A percentile compares a stretch with the other conserved stretches of the same genome.
These are phyloP conservation scores for Odiellus spinosus DNA, from an alignment of 2,888 invertebrate genomes.

Conservation along the genomic window DNA sequence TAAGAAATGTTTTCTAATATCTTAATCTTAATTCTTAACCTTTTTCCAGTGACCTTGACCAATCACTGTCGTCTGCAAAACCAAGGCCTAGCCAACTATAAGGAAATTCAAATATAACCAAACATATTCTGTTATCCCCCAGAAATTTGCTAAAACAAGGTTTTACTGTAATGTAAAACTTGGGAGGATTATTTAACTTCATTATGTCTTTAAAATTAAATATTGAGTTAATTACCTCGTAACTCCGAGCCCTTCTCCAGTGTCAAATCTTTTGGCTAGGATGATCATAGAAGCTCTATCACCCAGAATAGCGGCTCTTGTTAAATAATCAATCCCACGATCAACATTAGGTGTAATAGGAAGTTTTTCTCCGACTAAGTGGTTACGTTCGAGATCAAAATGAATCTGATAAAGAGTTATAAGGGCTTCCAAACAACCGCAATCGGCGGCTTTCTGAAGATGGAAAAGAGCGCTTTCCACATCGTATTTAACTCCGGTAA, in stretches of 20 bases:
- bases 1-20: too few relatives aligned
- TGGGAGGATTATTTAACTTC: too few relatives aligned
- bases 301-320: constrained; percentile 35
- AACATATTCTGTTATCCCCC: too few relatives aligned
- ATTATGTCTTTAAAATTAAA: too few relatives aligned
- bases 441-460: constrained; percentile 36
- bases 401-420: constrained; percentile 35
- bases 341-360: constrained; percentile 21
- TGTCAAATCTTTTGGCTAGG: constrained; percentile 37
- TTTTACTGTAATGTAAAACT: too few relatives aligned
- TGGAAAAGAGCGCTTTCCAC: constrained; percentile 37
- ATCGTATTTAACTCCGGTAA: constrained; percentile 30
- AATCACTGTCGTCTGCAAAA: too few relatives aligned
- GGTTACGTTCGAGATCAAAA: constrained; percentile 34
- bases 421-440: constrained; percentile 37
- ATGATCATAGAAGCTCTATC: constrained; percentile 36
- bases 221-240: background rate
- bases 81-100: too few relatives aligned
- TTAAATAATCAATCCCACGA: constrained; percentile 26
- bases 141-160: too few relatives aligned
- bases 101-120: too few relatives aligned
- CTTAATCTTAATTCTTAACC: too few relatives aligned
- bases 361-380: constrained; percentile 33
- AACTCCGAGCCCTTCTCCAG: constrained; percentile 30
- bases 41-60: too few relatives aligned